Evolutionary conservation across 2,113 vertebrate genomes (phyloP).

Genomic region (Perccottus glenii): DNA sequence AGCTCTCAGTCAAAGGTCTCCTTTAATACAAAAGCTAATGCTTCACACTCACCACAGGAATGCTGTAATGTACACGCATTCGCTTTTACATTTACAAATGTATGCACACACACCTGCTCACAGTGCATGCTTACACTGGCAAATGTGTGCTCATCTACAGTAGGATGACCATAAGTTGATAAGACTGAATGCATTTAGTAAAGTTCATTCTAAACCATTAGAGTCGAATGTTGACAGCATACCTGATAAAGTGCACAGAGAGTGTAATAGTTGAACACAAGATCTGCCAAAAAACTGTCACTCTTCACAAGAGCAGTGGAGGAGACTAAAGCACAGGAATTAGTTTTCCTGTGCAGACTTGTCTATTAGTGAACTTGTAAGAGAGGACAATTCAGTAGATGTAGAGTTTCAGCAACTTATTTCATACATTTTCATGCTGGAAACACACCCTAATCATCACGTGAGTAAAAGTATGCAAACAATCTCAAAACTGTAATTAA

Average conservation of each 20-base stretch:
- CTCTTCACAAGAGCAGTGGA: constrained; percentile 31
- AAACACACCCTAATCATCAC: not conserved
- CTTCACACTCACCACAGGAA: constrained; percentile 58
- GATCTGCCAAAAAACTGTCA: constrained; percentile 63
- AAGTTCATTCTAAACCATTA: constrained; percentile 70
- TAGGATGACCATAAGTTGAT: constrained; percentile 37
- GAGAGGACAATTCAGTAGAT: constrained; percentile 23
- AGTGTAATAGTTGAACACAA: constrained; percentile 57
- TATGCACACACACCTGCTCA: constrained; percentile 3
- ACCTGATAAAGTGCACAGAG: constrained; percentile 42
- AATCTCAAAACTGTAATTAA: not conserved
- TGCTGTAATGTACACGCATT: constrained; percentile 38
- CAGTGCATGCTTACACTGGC: constrained; percentile 3
- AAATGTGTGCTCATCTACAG: constrained; percentile 16
- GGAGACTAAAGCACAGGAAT: constrained; percentile 62
- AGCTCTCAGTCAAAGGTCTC: constrained; percentile 62
- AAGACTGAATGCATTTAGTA: constrained; percentile 50
- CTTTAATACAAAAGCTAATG: constrained; percentile 56
- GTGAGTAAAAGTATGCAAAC: not conserved
- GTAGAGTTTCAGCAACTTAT: not conserved
- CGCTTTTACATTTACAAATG: constrained; percentile 11
- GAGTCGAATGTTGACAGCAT: constrained; percentile 52
- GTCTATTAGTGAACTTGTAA: constrained; percentile 52
- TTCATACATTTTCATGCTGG: not conserved
- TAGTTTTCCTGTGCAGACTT: constrained; percentile 65